Conservation (phyloP, 2,888 invertebrate species). For the Sesamia inferens region DNA sequence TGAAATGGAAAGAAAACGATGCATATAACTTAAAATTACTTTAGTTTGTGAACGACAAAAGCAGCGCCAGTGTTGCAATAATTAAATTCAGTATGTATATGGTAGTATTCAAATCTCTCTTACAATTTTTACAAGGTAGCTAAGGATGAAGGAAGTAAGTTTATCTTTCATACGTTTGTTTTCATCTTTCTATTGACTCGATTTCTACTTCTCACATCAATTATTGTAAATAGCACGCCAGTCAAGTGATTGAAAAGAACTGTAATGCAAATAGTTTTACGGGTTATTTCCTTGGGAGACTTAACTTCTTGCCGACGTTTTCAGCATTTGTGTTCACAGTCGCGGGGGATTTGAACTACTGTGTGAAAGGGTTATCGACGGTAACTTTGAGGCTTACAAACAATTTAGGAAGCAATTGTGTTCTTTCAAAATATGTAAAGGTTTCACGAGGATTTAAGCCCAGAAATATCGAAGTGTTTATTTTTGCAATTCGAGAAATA, state of each 20-base stretch:
- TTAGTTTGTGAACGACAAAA: too few relatives aligned
- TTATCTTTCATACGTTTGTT: neutral
- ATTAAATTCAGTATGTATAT: too few relatives aligned
- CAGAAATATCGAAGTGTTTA: neutral
- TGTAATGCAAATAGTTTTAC: slow-evolving; percentile 60
- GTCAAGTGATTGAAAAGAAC: slow-evolving; percentile 40
- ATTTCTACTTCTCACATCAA: neutral
- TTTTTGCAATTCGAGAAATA: neutral
- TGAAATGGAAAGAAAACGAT: too few relatives aligned
- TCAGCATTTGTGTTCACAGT: slow-evolving; percentile 36
- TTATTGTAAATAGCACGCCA: slow-evolving; percentile 23
- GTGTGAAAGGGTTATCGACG: slow-evolving; percentile 50
- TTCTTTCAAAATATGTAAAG: slow-evolving; percentile 28
- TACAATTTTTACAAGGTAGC: neutral
- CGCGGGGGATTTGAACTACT: slow-evolving; percentile 33
- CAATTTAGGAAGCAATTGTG: slow-evolving; percentile 44
- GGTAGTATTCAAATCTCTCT: neutral
- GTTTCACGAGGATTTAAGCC: slow-evolving; percentile 11
- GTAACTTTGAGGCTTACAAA: slow-evolving; percentile 51
- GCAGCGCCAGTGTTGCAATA: too few relatives aligned
- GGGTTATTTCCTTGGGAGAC: slow-evolving; percentile 37
- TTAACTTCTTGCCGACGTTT: slow-evolving; percentile 50
- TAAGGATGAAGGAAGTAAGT: neutral
- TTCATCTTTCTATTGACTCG: neutral
- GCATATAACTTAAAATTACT: too few relatives aligned